These are phyloP conservation scores for Nesometra sesokonis DNA, from an alignment of 35 echinoderm and acorn worm species.

Conservation along the genomic window DNA sequence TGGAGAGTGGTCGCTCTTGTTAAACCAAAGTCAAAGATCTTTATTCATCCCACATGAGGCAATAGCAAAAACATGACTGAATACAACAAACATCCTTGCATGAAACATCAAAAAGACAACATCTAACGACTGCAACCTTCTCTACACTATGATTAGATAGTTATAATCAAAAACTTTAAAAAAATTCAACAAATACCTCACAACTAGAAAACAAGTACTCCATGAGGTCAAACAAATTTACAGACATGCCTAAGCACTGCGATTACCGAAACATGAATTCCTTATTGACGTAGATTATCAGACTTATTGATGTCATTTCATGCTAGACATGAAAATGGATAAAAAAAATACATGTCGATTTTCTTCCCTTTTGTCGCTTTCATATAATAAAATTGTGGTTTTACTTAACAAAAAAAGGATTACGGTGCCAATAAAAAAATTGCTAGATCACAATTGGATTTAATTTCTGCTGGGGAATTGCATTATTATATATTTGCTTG, in stretches of 20 bases:
- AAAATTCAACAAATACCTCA: neutral
- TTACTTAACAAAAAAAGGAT: neutral
- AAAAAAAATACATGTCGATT: no score
- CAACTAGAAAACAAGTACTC: neutral
- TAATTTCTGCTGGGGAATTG: neutral
- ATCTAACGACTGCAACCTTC: no score
- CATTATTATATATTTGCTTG: neutral
- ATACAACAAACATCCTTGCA: no score
- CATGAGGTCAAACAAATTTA: neutral
- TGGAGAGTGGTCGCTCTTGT: no score
- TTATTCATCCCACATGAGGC: no score
- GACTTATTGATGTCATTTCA: neutral
- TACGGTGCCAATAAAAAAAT: neutral
- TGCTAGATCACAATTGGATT: neutral
- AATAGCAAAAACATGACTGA: no score
- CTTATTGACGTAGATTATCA: neutral
- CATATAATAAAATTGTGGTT: neutral
- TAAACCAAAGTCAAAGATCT: no score
- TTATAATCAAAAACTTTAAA: neutral
- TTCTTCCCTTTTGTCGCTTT: no score
- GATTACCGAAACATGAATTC: neutral
- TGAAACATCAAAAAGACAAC: no score
- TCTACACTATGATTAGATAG: no score
- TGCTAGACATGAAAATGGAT: neutral
- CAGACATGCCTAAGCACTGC: neutral